These are phyloP conservation scores for Oreochromis tanganicae DNA, from an alignment of 2,113 vertebrate species.

Conservation along the genomic window DNA sequence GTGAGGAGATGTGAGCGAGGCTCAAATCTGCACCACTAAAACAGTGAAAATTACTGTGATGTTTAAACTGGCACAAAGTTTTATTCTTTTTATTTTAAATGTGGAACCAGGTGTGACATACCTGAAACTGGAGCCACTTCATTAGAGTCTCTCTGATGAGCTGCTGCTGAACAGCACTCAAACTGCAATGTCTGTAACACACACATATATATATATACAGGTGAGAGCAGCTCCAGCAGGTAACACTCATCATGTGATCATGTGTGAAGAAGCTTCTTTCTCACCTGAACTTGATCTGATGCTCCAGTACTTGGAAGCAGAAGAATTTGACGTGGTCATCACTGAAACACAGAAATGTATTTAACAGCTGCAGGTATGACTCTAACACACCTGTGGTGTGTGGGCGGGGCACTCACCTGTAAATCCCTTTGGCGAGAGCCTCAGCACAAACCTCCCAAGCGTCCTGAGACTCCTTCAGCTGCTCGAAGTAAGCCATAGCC, in stretches of 20 bases:
- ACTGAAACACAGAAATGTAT: constrained; percentile 59
- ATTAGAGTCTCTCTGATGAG: constrained; percentile 92
- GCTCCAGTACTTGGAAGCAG: constrained; percentile 97
- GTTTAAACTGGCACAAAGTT: not conserved
- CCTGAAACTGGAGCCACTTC: constrained; percentile 96
- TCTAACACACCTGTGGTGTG: not conserved
- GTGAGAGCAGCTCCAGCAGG: not conserved
- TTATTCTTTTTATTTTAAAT: too few species aligned
- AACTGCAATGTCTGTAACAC: constrained; percentile 82
- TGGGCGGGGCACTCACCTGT: constrained; percentile 76
- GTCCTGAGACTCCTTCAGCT: constrained; percentile 93
- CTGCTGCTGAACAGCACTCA: constrained; percentile 86
- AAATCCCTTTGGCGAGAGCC: constrained; percentile 86
- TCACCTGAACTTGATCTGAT: constrained; percentile 97
- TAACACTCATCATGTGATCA: not conserved
- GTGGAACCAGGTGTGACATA: not conserved
- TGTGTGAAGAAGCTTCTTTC: not conserved
- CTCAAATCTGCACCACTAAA: not conserved
- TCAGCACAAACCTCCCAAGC: constrained; percentile 97
- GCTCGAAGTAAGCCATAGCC: constrained; percentile 96
- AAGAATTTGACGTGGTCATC: constrained; percentile 99
- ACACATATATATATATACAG: not conserved
- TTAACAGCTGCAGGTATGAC: not conserved
- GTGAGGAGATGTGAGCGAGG: not conserved
- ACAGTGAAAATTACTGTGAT: not conserved